Percentiles rank a stretch among this genome's conserved stretches.
These are phyloP conservation scores for Clinocottus analis DNA, from an alignment of 2,113 vertebrate species.

Conservation along the genomic window DNA sequence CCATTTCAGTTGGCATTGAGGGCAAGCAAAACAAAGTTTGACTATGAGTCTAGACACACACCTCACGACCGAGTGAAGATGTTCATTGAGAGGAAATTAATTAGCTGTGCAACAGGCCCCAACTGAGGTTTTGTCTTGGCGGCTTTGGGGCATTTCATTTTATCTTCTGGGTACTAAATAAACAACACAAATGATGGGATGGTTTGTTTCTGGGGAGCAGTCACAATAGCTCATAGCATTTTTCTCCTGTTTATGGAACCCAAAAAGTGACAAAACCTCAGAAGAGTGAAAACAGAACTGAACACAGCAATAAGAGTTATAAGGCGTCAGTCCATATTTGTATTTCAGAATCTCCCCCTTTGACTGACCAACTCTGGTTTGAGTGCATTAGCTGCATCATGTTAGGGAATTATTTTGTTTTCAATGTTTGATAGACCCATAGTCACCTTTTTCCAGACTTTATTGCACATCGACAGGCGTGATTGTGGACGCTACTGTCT, in stretches of 20 bases:
- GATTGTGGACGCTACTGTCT: too few species aligned
- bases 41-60: conserved; percentile 53
- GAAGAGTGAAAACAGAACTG: neutral
- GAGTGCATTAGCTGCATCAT: too few species aligned
- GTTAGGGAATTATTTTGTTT: too few species aligned
- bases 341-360: neutral
- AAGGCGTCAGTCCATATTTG: neutral
- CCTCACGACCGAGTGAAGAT: conserved; percentile 22
- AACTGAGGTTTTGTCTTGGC: conserved; percentile 4
- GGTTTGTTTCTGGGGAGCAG: neutral
- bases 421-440: too few species aligned
- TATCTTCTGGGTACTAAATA: conserved; percentile 4
- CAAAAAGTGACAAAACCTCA: too few species aligned
- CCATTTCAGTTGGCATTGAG: conserved; percentile 50
- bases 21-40: conserved; percentile 26
- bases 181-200: conserved; percentile 4
- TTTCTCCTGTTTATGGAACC: neutral
- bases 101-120: conserved; percentile 39
- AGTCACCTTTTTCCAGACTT: too few species aligned
- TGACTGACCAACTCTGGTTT: too few species aligned
- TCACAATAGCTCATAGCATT: neutral
- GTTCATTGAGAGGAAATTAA: conserved; percentile 30
- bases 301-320: neutral
- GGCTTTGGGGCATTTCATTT: conserved; percentile 7
- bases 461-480: too few species aligned